Conservation (phyloP, 1,140 invertebrate genomes). For the Triops cancriformis region DNA sequence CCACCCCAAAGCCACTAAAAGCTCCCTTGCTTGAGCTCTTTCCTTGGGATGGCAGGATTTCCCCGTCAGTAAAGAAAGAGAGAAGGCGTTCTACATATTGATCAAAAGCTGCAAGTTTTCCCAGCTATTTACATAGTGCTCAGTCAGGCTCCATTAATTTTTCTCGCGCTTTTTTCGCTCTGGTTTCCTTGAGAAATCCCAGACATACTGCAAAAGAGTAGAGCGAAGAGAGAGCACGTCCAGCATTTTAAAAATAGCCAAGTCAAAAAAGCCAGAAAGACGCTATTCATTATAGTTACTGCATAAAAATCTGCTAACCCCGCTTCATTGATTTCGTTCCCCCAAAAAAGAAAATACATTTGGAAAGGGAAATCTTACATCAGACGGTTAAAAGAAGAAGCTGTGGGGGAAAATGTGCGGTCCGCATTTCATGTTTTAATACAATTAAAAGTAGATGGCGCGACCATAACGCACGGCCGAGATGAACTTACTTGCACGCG, state of each 20-base stretch:
- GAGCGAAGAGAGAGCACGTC: not conserved
- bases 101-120: constrained; percentile 14
- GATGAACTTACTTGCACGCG: constrained; percentile 44
- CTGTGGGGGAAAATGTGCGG: no score
- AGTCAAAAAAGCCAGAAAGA: not conserved
- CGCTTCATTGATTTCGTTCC: not conserved
- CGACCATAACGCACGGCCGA: not conserved
- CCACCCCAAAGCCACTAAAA: not conserved
- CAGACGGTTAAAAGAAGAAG: no score
- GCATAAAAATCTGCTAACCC: not conserved
- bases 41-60: not conserved
- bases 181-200: constrained; percentile 28
- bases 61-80: not conserved
- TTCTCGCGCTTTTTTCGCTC: not conserved
- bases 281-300: not conserved
- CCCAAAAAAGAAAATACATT: not conserved
- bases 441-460: not conserved
- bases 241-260: not conserved
- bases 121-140: constrained; percentile 13
- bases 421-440: not conserved
- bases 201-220: not conserved
- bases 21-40: not conserved
- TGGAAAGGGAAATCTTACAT: constrained; percentile 26
- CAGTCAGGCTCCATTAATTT: constrained; percentile 13
- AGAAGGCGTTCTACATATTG: constrained; percentile 10